Evolutionary conservation across 1,140 invertebrate genomes (phyloP).

Genomic region (Papilio polyxenes): DNA sequence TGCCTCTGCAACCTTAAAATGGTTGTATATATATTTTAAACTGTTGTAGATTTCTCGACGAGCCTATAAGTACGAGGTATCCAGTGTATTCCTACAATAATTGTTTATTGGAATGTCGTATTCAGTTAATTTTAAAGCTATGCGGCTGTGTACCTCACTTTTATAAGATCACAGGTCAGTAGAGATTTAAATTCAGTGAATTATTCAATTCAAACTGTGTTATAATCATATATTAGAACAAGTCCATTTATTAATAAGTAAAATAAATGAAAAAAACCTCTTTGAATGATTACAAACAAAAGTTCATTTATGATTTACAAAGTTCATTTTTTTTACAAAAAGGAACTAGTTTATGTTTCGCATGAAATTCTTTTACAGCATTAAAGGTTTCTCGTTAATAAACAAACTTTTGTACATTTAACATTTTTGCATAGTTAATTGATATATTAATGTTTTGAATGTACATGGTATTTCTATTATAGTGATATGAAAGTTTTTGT

Average conservation of each 20-base stretch:
- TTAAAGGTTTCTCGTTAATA: not conserved
- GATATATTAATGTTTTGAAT: not conserved
- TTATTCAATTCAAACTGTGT: too few relatives aligned
- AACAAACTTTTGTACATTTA: not conserved
- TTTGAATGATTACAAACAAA: not conserved
- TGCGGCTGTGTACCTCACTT: slow-evolving; percentile 86
- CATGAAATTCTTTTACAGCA: not conserved
- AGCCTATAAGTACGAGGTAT: slow-evolving; percentile 81
- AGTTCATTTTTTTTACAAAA: too few relatives aligned
- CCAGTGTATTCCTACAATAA: slow-evolving; percentile 84
- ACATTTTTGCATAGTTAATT: not conserved
- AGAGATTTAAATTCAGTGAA: not conserved
- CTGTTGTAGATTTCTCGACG: slow-evolving; percentile 75
- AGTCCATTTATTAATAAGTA: not conserved
- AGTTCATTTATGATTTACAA: not conserved
- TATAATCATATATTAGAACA: too few relatives aligned
- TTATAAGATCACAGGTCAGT: slow-evolving; percentile 69
- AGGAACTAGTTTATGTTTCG: not conserved
- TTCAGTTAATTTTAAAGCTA: slow-evolving; percentile 81
- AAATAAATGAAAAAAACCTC: too few relatives aligned
- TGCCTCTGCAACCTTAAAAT: not conserved
- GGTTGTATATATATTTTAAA: not conserved
- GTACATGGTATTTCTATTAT: not conserved
- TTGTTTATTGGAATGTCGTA: slow-evolving; percentile 84
- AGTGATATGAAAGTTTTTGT: not conserved